Base-by-base conservation (phyloP, 2,888 invertebrate genomes). In the Alentia gelatinosa region DNA sequence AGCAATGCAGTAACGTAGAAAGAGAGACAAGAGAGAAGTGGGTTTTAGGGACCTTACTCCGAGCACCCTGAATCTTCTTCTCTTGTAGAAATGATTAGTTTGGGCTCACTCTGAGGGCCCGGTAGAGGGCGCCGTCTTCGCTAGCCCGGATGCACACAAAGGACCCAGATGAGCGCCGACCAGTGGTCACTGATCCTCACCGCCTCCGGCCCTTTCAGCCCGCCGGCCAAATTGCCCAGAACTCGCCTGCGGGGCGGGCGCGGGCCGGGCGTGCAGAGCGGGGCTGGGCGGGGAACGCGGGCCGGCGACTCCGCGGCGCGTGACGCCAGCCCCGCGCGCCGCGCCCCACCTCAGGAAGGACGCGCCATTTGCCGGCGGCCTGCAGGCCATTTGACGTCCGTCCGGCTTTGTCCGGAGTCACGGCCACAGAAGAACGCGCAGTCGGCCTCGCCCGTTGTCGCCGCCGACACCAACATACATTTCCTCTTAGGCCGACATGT, bases 391-490 rank as follows among this genome's bases (percentile, higher is more conserved):
- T 79, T 79, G 79, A 79, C 79, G 12, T 35, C 37, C 37, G 79
- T 35, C 9, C 9, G 35, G 79, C 79, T 79, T 79, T 79, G 79
- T 79, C 79, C 79, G 39, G 39, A 79, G 39, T 79, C 79, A 79
- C 79, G 79, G 79, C 79, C 37, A 79, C 79, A 79, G 79, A 79
- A 79, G 79, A 79, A 39, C 79, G 79, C 79, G 37, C 79, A 35
- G 37, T 12, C n/a, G 42, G 26, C 50, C 5, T 39, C 40, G 7
- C 33, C 83, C 83, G 19, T 26, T 39, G 40, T 30, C 39, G 42
- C 40, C 40, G 83, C 83, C 50, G 86, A 86, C 86, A 47, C 86
- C 42, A 47, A 86, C 86, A 86, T 86, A 86, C 86, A 86, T 86
- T 86, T 86, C 86, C 86, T 47, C 86, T 86, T 47, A 86, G 30